Conservation (phyloP, 2,113 vertebrate genomes). For the Haemorhous mexicanus region DNA sequence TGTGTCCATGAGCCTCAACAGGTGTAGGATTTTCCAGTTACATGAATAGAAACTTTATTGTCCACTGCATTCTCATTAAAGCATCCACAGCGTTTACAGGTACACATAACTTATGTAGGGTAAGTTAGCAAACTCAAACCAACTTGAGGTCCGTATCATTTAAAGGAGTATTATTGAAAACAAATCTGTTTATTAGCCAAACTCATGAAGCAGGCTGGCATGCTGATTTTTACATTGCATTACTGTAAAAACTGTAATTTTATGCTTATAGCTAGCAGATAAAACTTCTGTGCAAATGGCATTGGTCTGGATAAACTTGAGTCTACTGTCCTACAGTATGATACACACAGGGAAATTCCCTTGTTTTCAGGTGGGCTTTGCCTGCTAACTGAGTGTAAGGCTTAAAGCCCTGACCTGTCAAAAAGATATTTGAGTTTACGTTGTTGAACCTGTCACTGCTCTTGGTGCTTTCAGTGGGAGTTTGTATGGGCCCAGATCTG, state of each 20-base stretch:
- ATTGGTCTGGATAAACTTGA: background rate
- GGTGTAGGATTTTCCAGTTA: background rate
- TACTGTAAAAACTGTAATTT: background rate
- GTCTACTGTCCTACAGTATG: fast-evolving
- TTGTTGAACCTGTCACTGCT: background rate
- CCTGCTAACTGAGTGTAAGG: background rate
- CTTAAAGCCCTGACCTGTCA: background rate
- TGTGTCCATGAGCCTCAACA: background rate
- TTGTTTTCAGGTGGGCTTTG: background rate
- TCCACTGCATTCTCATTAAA: fast-evolving
- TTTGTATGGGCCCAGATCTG: background rate
- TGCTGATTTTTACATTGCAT: background rate
- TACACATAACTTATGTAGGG: fast-evolving
- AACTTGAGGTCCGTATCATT: background rate
- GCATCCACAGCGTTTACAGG: background rate
- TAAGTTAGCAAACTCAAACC: background rate
- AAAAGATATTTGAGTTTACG: background rate
- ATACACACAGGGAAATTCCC: background rate
- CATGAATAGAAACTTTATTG: background rate
- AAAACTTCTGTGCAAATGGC: background rate
- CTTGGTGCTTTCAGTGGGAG: background rate
- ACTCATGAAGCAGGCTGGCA: background rate
- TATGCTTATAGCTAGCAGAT: background rate
- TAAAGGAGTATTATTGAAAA: background rate
- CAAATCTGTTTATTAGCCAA: background rate